Evolutionary conservation across 1,140 invertebrate species (phyloP), one percentile per base, ranked within the genome.

Genomic region (Plectrocnemia conspersa): DNA sequence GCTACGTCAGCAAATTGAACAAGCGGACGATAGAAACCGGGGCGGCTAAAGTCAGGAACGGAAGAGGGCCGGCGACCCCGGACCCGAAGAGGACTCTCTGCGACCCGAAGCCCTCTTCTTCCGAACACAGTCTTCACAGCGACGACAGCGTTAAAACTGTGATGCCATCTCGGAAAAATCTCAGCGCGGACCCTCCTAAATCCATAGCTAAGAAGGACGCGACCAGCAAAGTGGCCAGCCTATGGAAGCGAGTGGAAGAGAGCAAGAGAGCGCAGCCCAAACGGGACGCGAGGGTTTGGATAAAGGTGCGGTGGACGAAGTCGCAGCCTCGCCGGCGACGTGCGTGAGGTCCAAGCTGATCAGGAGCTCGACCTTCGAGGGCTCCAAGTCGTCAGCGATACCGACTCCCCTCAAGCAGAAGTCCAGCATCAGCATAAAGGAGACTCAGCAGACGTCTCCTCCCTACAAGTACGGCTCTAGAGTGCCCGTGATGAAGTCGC

Each of bases 171-270:
- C 74, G 61, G 50, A 59, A 69, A 2, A 52, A n/a, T n/a, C n/a
- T 65, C 35, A 41, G 48, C 59, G 13, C 46, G 62, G 41, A 60
- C 61, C 42, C 78, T 70, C 55, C 72, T 68, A 65, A 78, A 68
- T 65, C 74, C 63, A 76, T 78, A 56, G 81, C 83, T 67, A 74
- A 82, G 10, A 85, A 85, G 64, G 85, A 88, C 56, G 82, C 89
- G 1, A 83, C 86, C 1, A 93, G 90, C 68, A 91, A 91, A 67
- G 92, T 94, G 32, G 88, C 91, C 1, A 88, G 80, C 64, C 74
- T 95, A 10, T 93, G 91, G 91, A 93, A 91, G 62, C 85, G 82
- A 63, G 85, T 87, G 1, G 88, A 91, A 64, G 83, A 89, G 25
- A 82, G 71, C n/a, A 84, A 82, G 36, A 82, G 77, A 46, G 78